These are phyloP conservation scores for Lytechinus variegatus DNA, from an alignment of 35 echinoderm and acorn worm species.

Conservation along the genomic window DNA sequence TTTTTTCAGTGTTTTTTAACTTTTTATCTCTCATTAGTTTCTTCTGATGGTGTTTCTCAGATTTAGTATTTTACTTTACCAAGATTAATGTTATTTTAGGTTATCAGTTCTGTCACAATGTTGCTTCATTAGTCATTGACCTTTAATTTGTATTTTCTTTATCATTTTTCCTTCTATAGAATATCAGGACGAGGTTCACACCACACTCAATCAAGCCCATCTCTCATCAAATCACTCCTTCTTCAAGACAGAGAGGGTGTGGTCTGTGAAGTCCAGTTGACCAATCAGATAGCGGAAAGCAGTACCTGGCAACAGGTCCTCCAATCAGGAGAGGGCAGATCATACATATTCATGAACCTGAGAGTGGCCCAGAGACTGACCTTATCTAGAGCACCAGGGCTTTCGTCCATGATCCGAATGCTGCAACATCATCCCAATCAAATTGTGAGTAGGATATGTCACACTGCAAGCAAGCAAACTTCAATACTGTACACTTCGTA, in stretches of 20 bases:
- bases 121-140: too few relatives aligned
- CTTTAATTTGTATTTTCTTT: too few relatives aligned
- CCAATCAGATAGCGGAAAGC: conserved; percentile 21
- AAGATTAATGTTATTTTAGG: too few relatives aligned
- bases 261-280: conserved; percentile 66
- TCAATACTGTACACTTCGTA: too few relatives aligned
- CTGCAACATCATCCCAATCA: background rate
- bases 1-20: too few relatives aligned
- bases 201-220: background rate
- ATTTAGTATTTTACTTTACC: too few relatives aligned
- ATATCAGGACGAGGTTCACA: background rate
- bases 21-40: too few relatives aligned
- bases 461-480: too few relatives aligned
- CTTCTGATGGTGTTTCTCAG: too few relatives aligned
- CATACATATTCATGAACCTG: conserved; percentile 44
- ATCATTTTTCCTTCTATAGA: background rate
- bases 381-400: conserved; percentile 52
- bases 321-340: conserved; percentile 49
- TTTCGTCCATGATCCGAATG: conserved; percentile 52
- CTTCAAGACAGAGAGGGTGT: conserved; percentile 64
- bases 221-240: conserved; percentile 43
- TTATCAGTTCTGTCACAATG: too few relatives aligned
- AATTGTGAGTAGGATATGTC: background rate
- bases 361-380: conserved; percentile 57
- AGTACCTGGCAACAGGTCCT: conserved; percentile 40